Base-by-base conservation (phyloP, 2,113 vertebrate species). In the Prunella himalayana region DNA sequence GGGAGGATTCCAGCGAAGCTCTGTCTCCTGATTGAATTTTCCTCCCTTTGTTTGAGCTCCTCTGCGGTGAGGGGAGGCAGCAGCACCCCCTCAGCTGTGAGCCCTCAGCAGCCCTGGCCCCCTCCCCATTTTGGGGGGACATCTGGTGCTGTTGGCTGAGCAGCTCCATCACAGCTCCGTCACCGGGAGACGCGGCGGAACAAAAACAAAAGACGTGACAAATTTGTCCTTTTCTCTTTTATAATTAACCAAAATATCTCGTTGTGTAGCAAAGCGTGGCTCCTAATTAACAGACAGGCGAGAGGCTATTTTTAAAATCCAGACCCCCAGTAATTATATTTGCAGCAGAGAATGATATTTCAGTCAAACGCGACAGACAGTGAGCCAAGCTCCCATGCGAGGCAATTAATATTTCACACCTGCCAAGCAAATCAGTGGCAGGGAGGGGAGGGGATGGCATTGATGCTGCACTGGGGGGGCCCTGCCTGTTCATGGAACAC, bases 341-440 rank as follows among this genome's bases (percentile, higher is more conserved):
- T 98, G 96, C 95, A 78, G 94, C 92, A 91, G 95, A 98, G 98
- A 97, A 97, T 97, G 95, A 95, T 98, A 98, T 98, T 98, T 97
- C 97, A 97, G 97, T 98, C 97, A 97, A 97, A 98, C 23, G 93
- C 65, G 82, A 97, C 97, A 98, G 97, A 97, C 97, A 97, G 95
- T 82, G 96, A 97, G 94, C 94, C 96, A 73, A 47, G 94, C 98
- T 97, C 98, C 98, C 98, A 92, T 97, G 97, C 94, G 98, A 98
- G 96, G 98, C 98, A 98, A 98, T 98, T 98, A 98, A 98, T 98
- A 98, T 98, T 98, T 98, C 98, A 98, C 98, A 98, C 98, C 98
- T 98, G 98, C 98, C 98, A 98, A 97, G 97, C 93, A 90, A 95
- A 98, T 91, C 94, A 89, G 97, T 53, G 30, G 88, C 3, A 30